A percentile compares a stretch with the other conserved stretches of the same genome.
These are phyloP conservation scores for Nomia melanderi DNA, from an alignment of 1,140 invertebrate genomes.

Conservation along the genomic window DNA sequence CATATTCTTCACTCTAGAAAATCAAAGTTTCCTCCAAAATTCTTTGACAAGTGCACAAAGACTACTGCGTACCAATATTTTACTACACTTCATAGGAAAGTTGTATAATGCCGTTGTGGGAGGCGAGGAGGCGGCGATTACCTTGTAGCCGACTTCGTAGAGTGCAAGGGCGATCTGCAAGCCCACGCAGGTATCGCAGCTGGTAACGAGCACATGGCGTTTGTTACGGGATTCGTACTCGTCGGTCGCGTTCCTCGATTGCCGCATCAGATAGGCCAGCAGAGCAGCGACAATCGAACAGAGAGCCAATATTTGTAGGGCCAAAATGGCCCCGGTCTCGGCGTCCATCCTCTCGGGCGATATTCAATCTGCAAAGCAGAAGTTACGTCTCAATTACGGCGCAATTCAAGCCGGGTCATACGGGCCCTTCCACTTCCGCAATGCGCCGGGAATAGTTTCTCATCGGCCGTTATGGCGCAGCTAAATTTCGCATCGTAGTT, in stretches of 20 bases:
- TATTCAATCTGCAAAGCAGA: conserved; percentile 44
- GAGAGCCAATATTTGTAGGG: conserved; percentile 88
- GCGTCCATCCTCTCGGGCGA: conserved; percentile 84
- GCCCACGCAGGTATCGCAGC: conserved; percentile 87
- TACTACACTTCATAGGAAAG: too few relatives aligned
- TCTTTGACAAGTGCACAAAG: too few relatives aligned
- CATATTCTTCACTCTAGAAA: too few relatives aligned
- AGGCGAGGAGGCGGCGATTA: conserved; percentile 53
- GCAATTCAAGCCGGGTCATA: conserved; percentile 15
- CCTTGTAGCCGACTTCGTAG: conserved; percentile 77
- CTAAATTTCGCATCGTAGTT: background rate
- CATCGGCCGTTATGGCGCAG: background rate
- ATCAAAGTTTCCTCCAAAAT: too few relatives aligned
- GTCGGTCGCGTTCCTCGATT: conserved; percentile 83
- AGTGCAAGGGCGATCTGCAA: conserved; percentile 83
- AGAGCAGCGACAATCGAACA: conserved; percentile 90
- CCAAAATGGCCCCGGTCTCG: conserved; percentile 88
- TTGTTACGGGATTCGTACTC: conserved; percentile 74
- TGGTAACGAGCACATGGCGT: conserved; percentile 86
- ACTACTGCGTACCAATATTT: too few relatives aligned
- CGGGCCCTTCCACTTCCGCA: conserved; percentile 18
- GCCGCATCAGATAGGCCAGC: conserved; percentile 87
- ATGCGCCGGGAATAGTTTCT: conserved; percentile 25
- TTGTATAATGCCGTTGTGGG: conserved; percentile 18
- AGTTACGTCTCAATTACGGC: conserved; percentile 30